A percentile compares a stretch with the other conserved stretches of the same genome.
These are phyloP conservation scores for Trachemys scripta DNA, from an alignment of 2,113 vertebrate genomes.

Conservation along the genomic window DNA sequence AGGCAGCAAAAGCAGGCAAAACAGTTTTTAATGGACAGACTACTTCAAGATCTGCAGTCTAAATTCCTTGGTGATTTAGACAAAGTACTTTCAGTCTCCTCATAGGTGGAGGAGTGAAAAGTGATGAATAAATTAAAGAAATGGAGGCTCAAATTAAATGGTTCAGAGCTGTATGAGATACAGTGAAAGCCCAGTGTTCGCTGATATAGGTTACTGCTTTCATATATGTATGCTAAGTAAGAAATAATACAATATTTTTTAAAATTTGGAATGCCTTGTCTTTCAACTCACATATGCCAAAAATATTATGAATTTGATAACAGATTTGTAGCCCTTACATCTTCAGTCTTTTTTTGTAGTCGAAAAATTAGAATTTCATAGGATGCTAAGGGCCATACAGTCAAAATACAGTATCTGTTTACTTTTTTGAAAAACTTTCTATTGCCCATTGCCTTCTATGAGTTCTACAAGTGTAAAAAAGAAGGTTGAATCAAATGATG, in stretches of 20 bases:
- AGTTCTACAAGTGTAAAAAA: neutral
- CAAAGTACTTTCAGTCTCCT: neutral
- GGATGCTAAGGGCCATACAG: constrained; percentile 7
- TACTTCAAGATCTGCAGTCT: neutral
- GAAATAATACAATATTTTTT: neutral
- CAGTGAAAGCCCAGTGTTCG: neutral
- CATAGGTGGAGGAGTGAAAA: neutral
- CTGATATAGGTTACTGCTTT: neutral
- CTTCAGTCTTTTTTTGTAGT: neutral
- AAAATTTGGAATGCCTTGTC: neutral
- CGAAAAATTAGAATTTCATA: neutral
- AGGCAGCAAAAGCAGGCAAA: neutral
- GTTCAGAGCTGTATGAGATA: neutral
- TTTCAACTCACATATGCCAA: neutral
- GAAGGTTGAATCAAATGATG: neutral
- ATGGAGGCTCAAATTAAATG: neutral
- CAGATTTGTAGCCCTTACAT: neutral
- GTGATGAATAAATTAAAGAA: neutral
- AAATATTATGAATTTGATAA: neutral
- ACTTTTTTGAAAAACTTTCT: neutral
- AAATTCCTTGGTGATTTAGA: neutral
- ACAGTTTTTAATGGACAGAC: neutral
- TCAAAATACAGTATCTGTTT: neutral
- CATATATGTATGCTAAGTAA: neutral
- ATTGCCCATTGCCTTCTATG: neutral